A percentile compares a stretch with the other conserved stretches of the same genome.
Evolutionary conservation across 2,797 vertebrate species (phyloP).

Genomic region (Thunnus albacares): DNA sequence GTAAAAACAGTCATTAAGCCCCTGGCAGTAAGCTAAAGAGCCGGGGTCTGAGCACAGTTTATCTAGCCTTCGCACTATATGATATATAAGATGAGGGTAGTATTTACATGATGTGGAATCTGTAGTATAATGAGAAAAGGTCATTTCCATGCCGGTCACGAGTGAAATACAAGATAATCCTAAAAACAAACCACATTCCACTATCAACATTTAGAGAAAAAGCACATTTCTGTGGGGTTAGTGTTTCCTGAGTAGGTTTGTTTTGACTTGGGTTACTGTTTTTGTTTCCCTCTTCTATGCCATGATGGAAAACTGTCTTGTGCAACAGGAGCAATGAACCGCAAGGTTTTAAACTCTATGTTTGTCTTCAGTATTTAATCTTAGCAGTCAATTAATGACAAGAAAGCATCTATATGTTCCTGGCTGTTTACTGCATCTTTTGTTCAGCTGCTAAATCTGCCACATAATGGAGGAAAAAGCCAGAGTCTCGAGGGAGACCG

Average conservation of each 20-base stretch:
- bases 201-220: slow-evolving; percentile 44
- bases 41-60: slow-evolving; percentile 23
- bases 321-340: neutral
- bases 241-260: slow-evolving; percentile 22
- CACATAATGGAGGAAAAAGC: slow-evolving; percentile 43
- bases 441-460: slow-evolving; percentile 62
- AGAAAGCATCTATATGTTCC: slow-evolving; percentile 53
- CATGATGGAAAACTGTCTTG: slow-evolving; percentile 1
- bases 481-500: slow-evolving; percentile 43
- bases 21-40: slow-evolving; percentile 16
- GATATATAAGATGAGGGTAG: neutral
- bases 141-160: slow-evolving; percentile 12
- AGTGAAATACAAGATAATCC: slow-evolving; percentile 20
- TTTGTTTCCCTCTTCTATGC: slow-evolving; percentile 27
- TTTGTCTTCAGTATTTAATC: slow-evolving; percentile 39
- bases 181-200: slow-evolving; percentile 47
- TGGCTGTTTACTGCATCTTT: slow-evolving; percentile 38
- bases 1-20: slow-evolving; percentile 57
- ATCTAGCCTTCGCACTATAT: slow-evolving; percentile 29
- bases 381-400: slow-evolving; percentile 47
- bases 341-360: slow-evolving; percentile 3
- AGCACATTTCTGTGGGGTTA: slow-evolving; percentile 5
- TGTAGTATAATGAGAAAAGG: neutral
- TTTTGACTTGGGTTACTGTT: slow-evolving; percentile 33
- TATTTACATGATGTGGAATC: slow-evolving; percentile 6